Evolutionary conservation across 2,888 invertebrate genomes (phyloP).

Genomic region (Neria commutata): DNA sequence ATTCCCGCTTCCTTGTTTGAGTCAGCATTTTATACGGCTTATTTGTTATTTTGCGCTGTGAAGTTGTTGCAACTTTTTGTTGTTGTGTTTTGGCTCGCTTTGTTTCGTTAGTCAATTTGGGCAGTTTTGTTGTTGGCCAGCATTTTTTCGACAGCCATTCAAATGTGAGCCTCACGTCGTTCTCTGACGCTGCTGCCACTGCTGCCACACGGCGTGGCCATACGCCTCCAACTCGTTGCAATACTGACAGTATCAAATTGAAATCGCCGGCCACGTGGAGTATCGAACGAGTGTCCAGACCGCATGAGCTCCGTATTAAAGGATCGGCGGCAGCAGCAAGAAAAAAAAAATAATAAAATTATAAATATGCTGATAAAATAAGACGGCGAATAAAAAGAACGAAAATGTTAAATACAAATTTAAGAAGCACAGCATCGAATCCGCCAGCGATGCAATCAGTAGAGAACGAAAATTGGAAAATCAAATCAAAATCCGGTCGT

Average conservation of each 20-base stretch:
- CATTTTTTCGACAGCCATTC: background rate
- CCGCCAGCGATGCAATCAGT: background rate
- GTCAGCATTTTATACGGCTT: background rate
- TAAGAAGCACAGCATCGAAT: slow-evolving; percentile 1
- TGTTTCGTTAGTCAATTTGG: background rate
- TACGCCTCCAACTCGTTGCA: background rate
- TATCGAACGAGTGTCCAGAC: background rate
- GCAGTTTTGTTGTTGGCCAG: background rate
- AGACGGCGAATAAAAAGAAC: background rate
- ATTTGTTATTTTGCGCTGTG: slow-evolving; percentile 18
- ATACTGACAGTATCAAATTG: background rate
- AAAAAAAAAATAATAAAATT: too few relatives aligned
- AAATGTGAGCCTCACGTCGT: background rate
- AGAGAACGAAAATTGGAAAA: slow-evolving; percentile 13
- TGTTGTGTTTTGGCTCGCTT: background rate
- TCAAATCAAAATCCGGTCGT: slow-evolving; percentile 26
- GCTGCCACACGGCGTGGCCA: too few relatives aligned
- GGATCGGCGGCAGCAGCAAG: background rate
- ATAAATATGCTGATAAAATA: too few relatives aligned
- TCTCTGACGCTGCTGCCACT: background rate
- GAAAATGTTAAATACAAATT: slow-evolving; percentile 13
- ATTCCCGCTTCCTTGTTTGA: too few relatives aligned
- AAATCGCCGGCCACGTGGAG: background rate
- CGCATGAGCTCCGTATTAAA: background rate
- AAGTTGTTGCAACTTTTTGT: slow-evolving; percentile 11